phyloP scores from a whole-genome alignment of 2,113 vertebrate genomes.

The Bostrychus sinensis region DNA sequence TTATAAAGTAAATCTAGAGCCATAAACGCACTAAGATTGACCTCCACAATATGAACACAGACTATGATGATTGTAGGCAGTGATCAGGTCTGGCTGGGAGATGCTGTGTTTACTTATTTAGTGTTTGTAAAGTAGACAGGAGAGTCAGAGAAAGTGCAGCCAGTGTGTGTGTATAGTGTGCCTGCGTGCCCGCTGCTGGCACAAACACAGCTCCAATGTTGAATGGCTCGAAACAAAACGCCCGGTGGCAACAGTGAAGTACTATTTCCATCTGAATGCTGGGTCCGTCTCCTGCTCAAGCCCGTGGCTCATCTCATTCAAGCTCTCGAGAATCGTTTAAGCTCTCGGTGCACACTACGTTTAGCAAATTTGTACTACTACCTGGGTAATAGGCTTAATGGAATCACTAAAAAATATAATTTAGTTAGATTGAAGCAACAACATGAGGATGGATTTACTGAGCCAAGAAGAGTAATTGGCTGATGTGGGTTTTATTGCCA shows the following conservation, averaged over 20 bases:
- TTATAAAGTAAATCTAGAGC: slow-evolving; percentile 2
- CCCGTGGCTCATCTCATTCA: neutral
- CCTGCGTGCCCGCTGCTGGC: neutral
- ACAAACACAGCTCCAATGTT: slow-evolving; percentile 3
- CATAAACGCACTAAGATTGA: slow-evolving; percentile 1
- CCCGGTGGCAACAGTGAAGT: neutral
- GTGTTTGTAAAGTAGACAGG: neutral
- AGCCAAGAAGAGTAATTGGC: too few species aligned
- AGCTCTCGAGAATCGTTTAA: neutral
- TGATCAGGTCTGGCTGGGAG: slow-evolving; percentile 7
- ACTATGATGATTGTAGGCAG: slow-evolving; percentile 18
- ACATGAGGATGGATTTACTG: too few species aligned
- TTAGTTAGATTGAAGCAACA: too few species aligned
- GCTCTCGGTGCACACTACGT: too few species aligned
- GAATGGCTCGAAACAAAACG: neutral
- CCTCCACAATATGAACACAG: neutral
- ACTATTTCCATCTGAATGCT: slow-evolving; percentile 11
- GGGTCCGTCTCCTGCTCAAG: neutral
- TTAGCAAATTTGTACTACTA: too few species aligned
- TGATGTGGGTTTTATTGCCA: too few species aligned
- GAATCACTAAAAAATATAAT: too few species aligned
- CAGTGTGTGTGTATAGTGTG: neutral
- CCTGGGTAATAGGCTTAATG: too few species aligned
- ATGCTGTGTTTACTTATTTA: neutral
- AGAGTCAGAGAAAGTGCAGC: neutral